Conservation (phyloP, 1,140 invertebrate species). For the Stegodyphus dumicola region DNA sequence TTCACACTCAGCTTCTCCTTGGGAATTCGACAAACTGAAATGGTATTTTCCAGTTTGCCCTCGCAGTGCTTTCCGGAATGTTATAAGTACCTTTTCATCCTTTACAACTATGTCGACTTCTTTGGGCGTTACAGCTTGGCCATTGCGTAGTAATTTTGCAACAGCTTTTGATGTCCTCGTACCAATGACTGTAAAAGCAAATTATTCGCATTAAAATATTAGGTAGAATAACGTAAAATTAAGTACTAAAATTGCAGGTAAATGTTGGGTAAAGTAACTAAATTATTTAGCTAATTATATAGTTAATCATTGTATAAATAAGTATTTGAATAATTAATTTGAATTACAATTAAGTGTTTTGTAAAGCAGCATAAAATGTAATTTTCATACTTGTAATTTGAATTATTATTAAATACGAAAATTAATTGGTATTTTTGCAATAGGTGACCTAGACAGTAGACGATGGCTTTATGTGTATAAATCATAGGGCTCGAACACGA, state of each 20-base stretch:
- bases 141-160: constrained; percentile 89
- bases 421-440: no score
- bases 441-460: no score
- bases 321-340: no score
- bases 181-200: constrained; percentile 77
- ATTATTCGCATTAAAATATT: background rate
- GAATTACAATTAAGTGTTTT: no score
- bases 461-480: no score
- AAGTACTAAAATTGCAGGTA: background rate
- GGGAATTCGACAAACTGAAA: constrained; percentile 86
- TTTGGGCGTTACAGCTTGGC: constrained; percentile 86
- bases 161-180: constrained; percentile 86
- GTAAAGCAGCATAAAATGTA: no score
- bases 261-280: no score
- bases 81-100: constrained; percentile 88
- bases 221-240: background rate
- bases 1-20: constrained; percentile 87
- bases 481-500: no score
- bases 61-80: constrained; percentile 87
- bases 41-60: constrained; percentile 83
- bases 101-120: constrained; percentile 89
- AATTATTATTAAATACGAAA: no score
- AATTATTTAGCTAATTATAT: no score
- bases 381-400: no score
- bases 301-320: no score